A percentile compares a stretch with the other conserved stretches of the same genome.
phyloP scores from a whole-genome alignment of 2,113 vertebrate species.

The Macaca mulatta region DNA sequence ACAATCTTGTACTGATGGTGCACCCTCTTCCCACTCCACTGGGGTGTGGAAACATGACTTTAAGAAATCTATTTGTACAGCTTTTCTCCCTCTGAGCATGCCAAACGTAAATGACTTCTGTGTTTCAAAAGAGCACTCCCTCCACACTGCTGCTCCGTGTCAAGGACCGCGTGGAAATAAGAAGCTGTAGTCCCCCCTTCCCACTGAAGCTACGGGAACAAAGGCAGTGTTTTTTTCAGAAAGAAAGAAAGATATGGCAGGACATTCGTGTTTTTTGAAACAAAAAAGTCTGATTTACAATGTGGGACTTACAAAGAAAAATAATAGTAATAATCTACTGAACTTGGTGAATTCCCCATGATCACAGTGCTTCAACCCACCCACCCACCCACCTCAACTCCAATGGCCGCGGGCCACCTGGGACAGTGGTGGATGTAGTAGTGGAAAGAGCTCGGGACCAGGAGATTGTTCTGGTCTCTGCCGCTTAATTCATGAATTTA shows the following conservation, averaged over 20 bases:
- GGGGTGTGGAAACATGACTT: constrained; percentile 46
- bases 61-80: constrained; percentile 25
- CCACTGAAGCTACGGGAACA: constrained; percentile 48
- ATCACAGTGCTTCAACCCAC: background rate
- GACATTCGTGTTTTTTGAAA: constrained; percentile 56
- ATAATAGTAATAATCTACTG: background rate
- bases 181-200: background rate
- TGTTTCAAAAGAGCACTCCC: background rate
- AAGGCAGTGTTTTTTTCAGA: constrained; percentile 34
- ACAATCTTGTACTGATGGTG: background rate
- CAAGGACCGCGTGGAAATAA: constrained; percentile 60
- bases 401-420: background rate
- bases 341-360: background rate
- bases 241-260: background rate
- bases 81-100: constrained; percentile 7
- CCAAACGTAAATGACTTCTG: background rate
- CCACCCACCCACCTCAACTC: background rate
- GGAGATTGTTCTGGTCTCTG: background rate
- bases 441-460: background rate
- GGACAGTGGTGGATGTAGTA: too few relatives aligned
- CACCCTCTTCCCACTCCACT: background rate
- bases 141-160: background rate
- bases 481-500: background rate
- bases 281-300: background rate
- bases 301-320: background rate